phyloP scores from a whole-genome alignment of 1,140 invertebrate species.

The Drosophila prosaltans region DNA sequence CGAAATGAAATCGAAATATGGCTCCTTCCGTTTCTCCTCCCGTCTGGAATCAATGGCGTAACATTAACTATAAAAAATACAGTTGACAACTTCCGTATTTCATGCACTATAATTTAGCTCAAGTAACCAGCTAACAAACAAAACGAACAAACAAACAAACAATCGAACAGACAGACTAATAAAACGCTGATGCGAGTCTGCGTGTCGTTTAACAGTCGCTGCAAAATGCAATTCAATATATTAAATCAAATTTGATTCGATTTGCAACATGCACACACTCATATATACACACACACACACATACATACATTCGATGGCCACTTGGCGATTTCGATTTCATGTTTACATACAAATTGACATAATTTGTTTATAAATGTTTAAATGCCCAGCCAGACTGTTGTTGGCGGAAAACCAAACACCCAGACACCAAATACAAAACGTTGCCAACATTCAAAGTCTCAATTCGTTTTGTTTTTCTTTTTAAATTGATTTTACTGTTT shows the following conservation, averaged over 20 bases:
- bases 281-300: slow-evolving; percentile 34
- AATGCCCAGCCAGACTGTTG: slow-evolving; percentile 47
- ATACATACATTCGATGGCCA: slow-evolving; percentile 43
- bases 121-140: slow-evolving; percentile 56
- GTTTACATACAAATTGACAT: slow-evolving; percentile 79
- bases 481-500: slow-evolving; percentile 19
- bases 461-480: neutral
- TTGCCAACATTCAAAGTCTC: slow-evolving; percentile 9
- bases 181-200: slow-evolving; percentile 41
- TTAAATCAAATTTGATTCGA: slow-evolving; percentile 42
- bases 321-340: slow-evolving; percentile 48
- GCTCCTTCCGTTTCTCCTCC: neutral
- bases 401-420: slow-evolving; percentile 34
- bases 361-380: slow-evolving; percentile 79
- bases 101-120: slow-evolving; percentile 69
- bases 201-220: slow-evolving; percentile 10
- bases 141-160: slow-evolving; percentile 54
- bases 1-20: neutral
- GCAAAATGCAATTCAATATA: slow-evolving; percentile 62
- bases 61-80: slow-evolving; percentile 36
- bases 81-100: slow-evolving; percentile 67
- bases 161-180: slow-evolving; percentile 48
- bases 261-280: slow-evolving; percentile 34
- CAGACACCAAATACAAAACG: slow-evolving; percentile 13
- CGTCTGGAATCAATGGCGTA: slow-evolving; percentile 58